Evolutionary conservation across 2,888 invertebrate species (phyloP), one percentile per base, ranked within the genome.

Genomic region (Napeogenes inachia): DNA sequence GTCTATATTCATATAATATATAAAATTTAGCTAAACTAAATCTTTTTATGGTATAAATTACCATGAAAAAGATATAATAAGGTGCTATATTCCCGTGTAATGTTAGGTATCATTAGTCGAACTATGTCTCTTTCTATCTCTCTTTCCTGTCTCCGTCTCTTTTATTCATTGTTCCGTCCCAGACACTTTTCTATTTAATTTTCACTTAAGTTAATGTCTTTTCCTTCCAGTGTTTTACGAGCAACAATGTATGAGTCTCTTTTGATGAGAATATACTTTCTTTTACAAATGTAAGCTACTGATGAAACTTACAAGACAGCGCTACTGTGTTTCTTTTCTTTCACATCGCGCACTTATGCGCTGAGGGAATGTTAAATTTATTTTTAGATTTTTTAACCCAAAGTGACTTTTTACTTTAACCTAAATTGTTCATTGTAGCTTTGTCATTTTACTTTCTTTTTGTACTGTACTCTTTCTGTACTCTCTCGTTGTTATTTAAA

Each of bases 161-260:
- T 47, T 21, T 21, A 6, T 47, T 13, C 47, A 47, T 47, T 13
- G 13, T 13, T 47, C 47, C 47, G 47, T 13, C 47, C 13, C 6
- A 47, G 47, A 21, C 47, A 21, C 13, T 47, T 13, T 47, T 47
- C 47, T 47, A n/a, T 47, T 47, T 47, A 47, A 47, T 47, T 47
- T 47, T 47, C 47, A 47, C 47, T 47, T 47, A 21, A 50, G 13
- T 50, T 50, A 50, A 50, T 50, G 50, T 30, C 50, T 50, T 30
- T 50, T 30, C 50, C 50, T 50, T 30, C 50, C 50, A 30, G 30
- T 50, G 50, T 50, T 50, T 50, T 50, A 50, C 50, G 50, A 50
- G 50, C 50, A 50, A 50, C 50, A 50, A 50, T 30, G 50, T 50
- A 50, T 30, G 50, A 50, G 50, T 10, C 2, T 50, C 50, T 21